Base-by-base conservation (phyloP, 53 echinoderm and acorn worm species). In the Zoroaster sp. region DNA sequence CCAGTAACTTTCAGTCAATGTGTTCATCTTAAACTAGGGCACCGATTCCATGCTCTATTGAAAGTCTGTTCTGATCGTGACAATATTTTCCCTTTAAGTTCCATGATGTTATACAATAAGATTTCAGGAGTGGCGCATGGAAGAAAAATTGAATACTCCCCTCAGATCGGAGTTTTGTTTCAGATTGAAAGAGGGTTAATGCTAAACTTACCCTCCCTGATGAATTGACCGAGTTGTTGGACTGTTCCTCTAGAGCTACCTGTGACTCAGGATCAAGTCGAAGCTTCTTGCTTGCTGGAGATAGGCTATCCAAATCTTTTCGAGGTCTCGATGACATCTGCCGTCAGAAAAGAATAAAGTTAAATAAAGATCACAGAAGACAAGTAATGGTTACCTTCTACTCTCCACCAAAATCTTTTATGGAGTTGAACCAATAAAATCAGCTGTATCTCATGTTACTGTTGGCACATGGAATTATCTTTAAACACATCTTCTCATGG, bases 251-350 rank as follows among this genome's bases (percentile, higher is more conserved):
- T 71, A 39, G 71, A 10, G 63, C 23, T 46, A 71, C 85, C 85
- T 93, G 86, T 30, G 92, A 89, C 78, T 95, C 93, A 34, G 71
- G 88, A 74, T 95, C 95, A 89, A 95, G 90, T 65, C 93, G 88
- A 74, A 83, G 91, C 90, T 93, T 92, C 91, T 95, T 95, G 92
- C 93, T 93, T 88, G 93, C 92, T 93, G 95, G 95, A 70, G 85
- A 85, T 70, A 69, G 85, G 30, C 85, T 85, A 85, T 85, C 85
- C 69, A 71, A 85, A 85, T 85, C 85, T 85, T 85, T 70, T 33
- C 69, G 85, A 85, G 85, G 71, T 85, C 85, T 69, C 51, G 85
- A 85, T 85, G 85, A 85, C 85, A 85, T 85, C 85, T 85, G 51
- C 63, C 55, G 23, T 66, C 63, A 11, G 2, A 2, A 3, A 12